phyloP scores from a whole-genome alignment of 2,113 vertebrate genomes.

The Hippocampus comes region DNA sequence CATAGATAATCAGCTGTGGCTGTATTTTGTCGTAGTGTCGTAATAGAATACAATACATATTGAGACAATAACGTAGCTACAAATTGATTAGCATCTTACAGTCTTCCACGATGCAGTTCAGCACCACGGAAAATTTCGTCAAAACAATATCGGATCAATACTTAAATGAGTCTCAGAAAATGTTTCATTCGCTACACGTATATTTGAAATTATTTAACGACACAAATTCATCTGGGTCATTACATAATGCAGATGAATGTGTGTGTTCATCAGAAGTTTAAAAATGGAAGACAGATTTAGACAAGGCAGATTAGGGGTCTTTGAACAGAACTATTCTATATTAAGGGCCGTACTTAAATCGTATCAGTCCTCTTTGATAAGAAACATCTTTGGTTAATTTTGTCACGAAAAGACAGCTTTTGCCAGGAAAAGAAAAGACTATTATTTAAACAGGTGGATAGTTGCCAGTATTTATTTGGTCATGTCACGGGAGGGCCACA shows the following conservation, averaged over 20 bases:
- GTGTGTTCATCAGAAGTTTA: neutral
- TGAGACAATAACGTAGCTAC: no score
- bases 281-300: constrained; percentile 52
- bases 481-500: constrained; percentile 52
- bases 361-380: constrained; percentile 92
- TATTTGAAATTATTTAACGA: neutral
- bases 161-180: neutral
- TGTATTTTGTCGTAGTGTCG: no score
- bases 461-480: constrained; percentile 65
- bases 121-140: neutral
- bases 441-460: constrained; percentile 83
- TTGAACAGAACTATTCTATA: constrained; percentile 86
- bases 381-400: constrained; percentile 98
- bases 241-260: neutral
- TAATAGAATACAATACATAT: no score
- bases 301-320: constrained; percentile 78
- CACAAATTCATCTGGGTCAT: neutral
- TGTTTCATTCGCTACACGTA: neutral
- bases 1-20: no score
- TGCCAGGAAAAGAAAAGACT: constrained; percentile 84
- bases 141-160: neutral
- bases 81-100: no score
- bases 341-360: constrained; percentile 87
- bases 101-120: neutral
- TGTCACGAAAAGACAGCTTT: constrained; percentile 83